phyloP scores from a whole-genome alignment of 1,140 invertebrate species.

The Papilio polyxenes region DNA sequence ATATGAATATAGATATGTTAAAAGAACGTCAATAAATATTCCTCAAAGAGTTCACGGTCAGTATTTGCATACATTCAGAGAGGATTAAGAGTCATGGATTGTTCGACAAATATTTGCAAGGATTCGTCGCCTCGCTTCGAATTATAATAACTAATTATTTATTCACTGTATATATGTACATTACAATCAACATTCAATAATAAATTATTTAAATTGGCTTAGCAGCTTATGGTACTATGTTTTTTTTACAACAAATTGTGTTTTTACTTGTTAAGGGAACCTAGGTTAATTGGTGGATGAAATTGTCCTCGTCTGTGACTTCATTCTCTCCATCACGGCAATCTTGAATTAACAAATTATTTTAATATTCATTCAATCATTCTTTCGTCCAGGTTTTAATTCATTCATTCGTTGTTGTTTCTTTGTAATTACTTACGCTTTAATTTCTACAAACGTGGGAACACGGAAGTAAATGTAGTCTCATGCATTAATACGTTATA shows the following conservation, averaged over 20 bases:
- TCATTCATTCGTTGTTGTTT: no score
- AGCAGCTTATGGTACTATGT: neutral
- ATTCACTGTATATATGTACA: neutral
- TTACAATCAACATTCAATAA: neutral
- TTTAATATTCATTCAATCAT: neutral
- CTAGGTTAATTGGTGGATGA: neutral
- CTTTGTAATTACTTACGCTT: neutral
- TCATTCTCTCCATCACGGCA: no score
- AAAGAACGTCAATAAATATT: slow-evolving; percentile 21
- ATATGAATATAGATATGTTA: neutral
- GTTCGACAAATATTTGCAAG: slow-evolving; percentile 28
- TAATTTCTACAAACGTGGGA: slow-evolving; percentile 9
- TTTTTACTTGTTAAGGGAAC: neutral
- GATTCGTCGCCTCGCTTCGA: neutral
- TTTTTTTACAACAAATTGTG: neutral
- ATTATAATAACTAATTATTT: neutral
- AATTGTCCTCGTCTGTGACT: no score
- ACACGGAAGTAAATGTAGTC: neutral
- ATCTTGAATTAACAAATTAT: neutral
- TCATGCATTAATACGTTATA: neutral
- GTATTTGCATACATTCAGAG: slow-evolving; percentile 24
- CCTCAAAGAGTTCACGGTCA: slow-evolving; percentile 13
- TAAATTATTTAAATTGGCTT: neutral
- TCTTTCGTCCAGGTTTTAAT: neutral
- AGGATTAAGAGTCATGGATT: slow-evolving; percentile 29